phyloP scores from a whole-genome alignment of 1,140 invertebrate species.

The Drosophila punjabiensis region DNA sequence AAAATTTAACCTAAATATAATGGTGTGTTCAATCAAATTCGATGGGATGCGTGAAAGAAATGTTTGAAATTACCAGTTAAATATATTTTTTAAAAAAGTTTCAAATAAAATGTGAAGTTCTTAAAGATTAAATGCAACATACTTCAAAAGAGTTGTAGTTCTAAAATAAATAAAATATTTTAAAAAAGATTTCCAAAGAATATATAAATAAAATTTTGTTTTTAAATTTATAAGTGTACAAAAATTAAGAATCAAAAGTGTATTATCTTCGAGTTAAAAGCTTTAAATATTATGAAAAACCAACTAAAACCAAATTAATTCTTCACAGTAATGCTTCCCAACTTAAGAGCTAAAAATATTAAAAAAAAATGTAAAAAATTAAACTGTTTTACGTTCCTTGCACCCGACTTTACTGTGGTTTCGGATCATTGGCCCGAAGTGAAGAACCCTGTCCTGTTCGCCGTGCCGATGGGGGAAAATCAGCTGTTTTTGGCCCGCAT shows the following conservation, averaged over 20 bases:
- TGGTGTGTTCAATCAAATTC: not conserved
- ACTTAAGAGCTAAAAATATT: not conserved
- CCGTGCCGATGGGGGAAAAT: slow-evolving; percentile 6
- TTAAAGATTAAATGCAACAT: not conserved
- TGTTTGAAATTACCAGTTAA: not conserved
- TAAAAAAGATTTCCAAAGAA: not conserved
- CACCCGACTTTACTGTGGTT: slow-evolving; percentile 25
- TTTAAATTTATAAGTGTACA: not conserved
- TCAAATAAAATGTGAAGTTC: not conserved
- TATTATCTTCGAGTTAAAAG: not conserved
- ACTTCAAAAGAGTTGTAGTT: not conserved
- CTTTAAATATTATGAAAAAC: not conserved
- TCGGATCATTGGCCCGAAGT: slow-evolving; percentile 51
- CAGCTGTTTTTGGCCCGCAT: slow-evolving; percentile 38
- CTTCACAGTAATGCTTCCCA: not conserved
- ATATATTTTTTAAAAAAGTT: not conserved
- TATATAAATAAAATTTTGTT: not conserved
- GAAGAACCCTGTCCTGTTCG: slow-evolving; percentile 32
- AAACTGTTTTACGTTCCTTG: not conserved
- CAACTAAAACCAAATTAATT: too few species aligned
- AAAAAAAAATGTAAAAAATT: not conserved
- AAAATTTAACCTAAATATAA: not conserved
- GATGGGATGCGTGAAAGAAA: not conserved
- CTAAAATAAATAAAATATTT: not conserved
- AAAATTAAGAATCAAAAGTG: not conserved